Evolutionary conservation across 1,140 invertebrate species (phyloP).

Genomic region (Trachymyrmex cornetzi): DNA sequence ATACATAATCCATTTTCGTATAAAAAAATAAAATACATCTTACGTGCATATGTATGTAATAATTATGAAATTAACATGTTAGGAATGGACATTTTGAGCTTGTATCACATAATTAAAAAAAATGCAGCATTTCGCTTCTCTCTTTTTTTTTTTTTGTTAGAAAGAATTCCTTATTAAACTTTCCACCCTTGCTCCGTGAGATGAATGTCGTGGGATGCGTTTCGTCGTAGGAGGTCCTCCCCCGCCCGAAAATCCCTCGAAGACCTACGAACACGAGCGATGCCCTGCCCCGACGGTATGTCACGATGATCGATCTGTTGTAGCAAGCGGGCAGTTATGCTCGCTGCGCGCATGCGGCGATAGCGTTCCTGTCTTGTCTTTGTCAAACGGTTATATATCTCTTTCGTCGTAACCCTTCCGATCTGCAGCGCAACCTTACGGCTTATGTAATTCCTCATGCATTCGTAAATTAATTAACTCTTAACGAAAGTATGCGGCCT

Average conservation of each 20-base stretch:
- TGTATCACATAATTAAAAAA: not conserved
- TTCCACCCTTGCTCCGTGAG: not conserved
- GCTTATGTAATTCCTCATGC: slow-evolving; percentile 33
- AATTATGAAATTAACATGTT: not conserved
- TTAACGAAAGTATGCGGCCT: not conserved
- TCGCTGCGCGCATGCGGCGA: slow-evolving; percentile 58
- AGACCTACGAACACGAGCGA: slow-evolving; percentile 7
- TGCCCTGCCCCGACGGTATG: slow-evolving; percentile 51
- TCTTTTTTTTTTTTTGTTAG: not conserved
- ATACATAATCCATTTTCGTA: too few species aligned
- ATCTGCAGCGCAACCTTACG: slow-evolving; percentile 61
- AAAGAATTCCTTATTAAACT: slow-evolving; percentile 17
- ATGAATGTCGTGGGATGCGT: slow-evolving; percentile 13
- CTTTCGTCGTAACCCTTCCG: slow-evolving; percentile 38
- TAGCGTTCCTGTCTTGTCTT: slow-evolving; percentile 51
- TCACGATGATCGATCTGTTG: slow-evolving; percentile 73
- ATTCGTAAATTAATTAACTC: slow-evolving; percentile 47
- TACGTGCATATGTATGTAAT: too few species aligned
- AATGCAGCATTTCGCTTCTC: not conserved
- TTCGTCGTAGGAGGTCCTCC: slow-evolving; percentile 32
- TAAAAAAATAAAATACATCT: too few species aligned
- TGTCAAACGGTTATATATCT: slow-evolving; percentile 59
- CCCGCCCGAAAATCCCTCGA: slow-evolving; percentile 28
- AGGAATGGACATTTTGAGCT: not conserved
- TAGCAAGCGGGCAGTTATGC: slow-evolving; percentile 63